Evolutionary conservation across 2,888 invertebrate genomes (phyloP).

Genomic region (Heliconius erato): DNA sequence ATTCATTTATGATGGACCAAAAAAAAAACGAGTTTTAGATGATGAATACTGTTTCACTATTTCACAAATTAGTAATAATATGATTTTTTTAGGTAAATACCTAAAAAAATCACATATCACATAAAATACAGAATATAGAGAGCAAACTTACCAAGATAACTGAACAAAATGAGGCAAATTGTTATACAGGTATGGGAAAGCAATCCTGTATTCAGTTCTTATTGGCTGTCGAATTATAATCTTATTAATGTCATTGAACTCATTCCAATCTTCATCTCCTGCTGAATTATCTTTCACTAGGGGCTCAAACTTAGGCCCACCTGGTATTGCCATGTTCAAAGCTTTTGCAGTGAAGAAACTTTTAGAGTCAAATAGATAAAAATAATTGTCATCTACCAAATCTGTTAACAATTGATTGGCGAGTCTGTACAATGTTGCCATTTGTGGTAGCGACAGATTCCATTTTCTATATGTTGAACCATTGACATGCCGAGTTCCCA

Average conservation of each 20-base stretch:
- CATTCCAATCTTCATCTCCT: slow-evolving; percentile 99
- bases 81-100: too few relatives aligned
- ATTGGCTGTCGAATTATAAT: slow-evolving; percentile 99
- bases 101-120: not conserved
- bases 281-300: slow-evolving; percentile 98
- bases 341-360: slow-evolving; percentile 99
- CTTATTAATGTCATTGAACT: slow-evolving; percentile 99
- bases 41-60: not conserved
- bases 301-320: slow-evolving; percentile 99
- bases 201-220: slow-evolving; percentile 99
- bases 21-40: not conserved
- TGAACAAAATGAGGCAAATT: slow-evolving; percentile 99
- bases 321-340: slow-evolving; percentile 99
- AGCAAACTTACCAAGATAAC: slow-evolving; percentile 94
- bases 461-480: slow-evolving; percentile 98
- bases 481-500: slow-evolving; percentile 97
- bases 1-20: not conserved
- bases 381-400: slow-evolving; percentile 99
- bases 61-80: not conserved
- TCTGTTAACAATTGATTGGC: slow-evolving; percentile 99
- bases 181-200: slow-evolving; percentile 99
- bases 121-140: not conserved
- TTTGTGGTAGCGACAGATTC: slow-evolving; percentile 97
- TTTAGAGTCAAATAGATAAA: slow-evolving; percentile 99
- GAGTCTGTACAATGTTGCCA: slow-evolving; percentile 98